phyloP scores from a whole-genome alignment of 2,888 invertebrate genomes.

The Spicauda simplicius region DNA sequence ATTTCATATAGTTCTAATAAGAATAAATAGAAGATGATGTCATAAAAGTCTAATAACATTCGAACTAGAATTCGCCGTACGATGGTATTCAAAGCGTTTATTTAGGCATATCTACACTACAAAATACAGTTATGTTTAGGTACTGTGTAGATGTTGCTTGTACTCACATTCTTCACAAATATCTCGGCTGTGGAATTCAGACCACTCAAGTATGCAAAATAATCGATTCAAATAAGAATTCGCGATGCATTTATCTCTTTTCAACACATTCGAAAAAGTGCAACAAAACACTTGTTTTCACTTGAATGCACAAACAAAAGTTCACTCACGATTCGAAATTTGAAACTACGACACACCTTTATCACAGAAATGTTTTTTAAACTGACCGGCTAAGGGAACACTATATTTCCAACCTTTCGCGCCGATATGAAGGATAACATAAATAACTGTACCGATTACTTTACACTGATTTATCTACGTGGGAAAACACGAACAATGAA shows the following conservation, averaged over 20 bases:
- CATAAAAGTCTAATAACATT: slow-evolving; percentile 51
- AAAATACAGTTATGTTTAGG: slow-evolving; percentile 57
- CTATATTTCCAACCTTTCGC: slow-evolving; percentile 16
- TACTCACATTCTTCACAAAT: slow-evolving; percentile 70
- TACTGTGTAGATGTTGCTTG: slow-evolving; percentile 59
- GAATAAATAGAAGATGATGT: slow-evolving; percentile 43
- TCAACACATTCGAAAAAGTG: slow-evolving; percentile 51
- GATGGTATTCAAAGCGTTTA: slow-evolving; percentile 35
- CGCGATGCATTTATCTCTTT: slow-evolving; percentile 51
- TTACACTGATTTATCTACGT: slow-evolving; percentile 48
- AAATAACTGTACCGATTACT: slow-evolving; percentile 42
- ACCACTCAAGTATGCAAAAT: slow-evolving; percentile 66
- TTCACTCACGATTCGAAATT: slow-evolving; percentile 70
- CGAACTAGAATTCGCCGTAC: slow-evolving; percentile 45
- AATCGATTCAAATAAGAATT: slow-evolving; percentile 54
- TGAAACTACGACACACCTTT: slow-evolving; percentile 66
- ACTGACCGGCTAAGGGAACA: slow-evolving; percentile 42
- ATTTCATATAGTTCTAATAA: slow-evolving; percentile 51
- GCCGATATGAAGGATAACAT: slow-evolving; percentile 32
- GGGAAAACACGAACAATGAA: slow-evolving; percentile 53
- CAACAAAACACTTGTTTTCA: slow-evolving; percentile 64
- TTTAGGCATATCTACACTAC: slow-evolving; percentile 40
- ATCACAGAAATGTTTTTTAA: slow-evolving; percentile 38
- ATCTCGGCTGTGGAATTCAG: slow-evolving; percentile 59
- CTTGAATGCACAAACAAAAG: slow-evolving; percentile 64